Conservation (phyloP, 2,797 vertebrate species). For the Smutsia temminckii region DNA sequence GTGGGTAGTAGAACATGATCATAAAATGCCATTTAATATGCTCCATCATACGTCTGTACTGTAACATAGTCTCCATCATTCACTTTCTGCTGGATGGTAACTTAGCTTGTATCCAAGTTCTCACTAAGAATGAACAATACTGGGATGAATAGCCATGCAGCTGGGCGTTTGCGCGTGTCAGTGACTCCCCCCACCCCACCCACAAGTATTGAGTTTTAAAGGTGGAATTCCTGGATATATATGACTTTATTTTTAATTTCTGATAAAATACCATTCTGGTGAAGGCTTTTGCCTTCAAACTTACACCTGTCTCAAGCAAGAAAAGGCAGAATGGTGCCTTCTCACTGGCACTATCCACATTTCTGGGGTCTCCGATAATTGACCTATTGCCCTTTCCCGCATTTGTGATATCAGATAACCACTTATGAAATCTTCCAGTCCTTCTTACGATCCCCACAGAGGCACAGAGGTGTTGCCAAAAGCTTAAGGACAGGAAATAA, state of each 20-base stretch:
- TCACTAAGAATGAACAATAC: background rate
- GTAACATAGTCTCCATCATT: background rate
- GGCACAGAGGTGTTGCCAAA: background rate
- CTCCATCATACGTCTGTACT: background rate
- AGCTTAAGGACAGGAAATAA: background rate
- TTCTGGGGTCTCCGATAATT: background rate
- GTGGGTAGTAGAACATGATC: background rate
- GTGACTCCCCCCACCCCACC: background rate
- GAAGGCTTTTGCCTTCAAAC: slow-evolving; percentile 18
- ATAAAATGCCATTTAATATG: background rate
- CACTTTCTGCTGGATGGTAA: background rate
- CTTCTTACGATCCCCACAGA: background rate
- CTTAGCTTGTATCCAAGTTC: background rate
- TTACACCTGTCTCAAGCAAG: background rate
- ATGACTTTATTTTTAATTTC: slow-evolving; percentile 45
- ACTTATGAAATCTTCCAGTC: background rate
- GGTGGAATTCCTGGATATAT: background rate
- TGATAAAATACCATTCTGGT: background rate
- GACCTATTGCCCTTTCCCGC: background rate
- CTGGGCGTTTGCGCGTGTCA: background rate
- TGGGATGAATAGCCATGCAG: background rate
- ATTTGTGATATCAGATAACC: background rate
- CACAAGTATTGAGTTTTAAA: slow-evolving; percentile 27
- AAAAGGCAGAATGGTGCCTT: background rate
- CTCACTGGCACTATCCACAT: background rate